Base-by-base conservation (phyloP, 2,113 vertebrate species). In the Platichthys flesus region DNA sequence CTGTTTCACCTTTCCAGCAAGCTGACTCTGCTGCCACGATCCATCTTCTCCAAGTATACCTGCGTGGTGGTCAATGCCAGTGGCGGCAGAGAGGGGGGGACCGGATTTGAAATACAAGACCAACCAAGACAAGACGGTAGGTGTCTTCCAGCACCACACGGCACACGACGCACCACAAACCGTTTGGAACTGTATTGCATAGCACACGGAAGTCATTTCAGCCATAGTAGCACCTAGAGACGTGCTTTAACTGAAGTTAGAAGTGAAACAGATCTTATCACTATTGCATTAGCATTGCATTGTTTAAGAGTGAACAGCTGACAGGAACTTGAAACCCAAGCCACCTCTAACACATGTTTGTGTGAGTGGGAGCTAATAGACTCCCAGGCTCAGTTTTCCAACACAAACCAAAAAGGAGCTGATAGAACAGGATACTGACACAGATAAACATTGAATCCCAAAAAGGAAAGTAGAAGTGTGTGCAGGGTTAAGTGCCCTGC, bases 21-120 rank as follows among this genome's bases (percentile, higher is more conserved):
- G 37, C 76, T 93, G 8, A 3, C 2, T 14, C 52, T 91, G 47
- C 2, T 0, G 0, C 0, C 0, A 2, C 3, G 49, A n/a, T 51
- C 47, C 9, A 20, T 0, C 1, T 69, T 14, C 54, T 0, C 0
- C 0, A 8, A 28, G 0, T 93, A 86, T 2, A 88, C 0, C 54
- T 95, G 94, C 0, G 0, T 0, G 0, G 88, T 94, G 49, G 62
- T 59, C 21, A 93, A 88, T 13, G 61, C 55, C 71, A 85, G 18
- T 1, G 61, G 67, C 14, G 21, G 0, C 0, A 15, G 24, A 72
- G 90, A 91, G 26, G 13, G 18, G 0, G 14, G 78, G 5, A 1
- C 0, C 0, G 26, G 2, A 2, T 49, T 74, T n/a, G 0, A 2
- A 2, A 1, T 72, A 0, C 4, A 0, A 0, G 0, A 4, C 20